Conservation (phyloP, 2,888 invertebrate species). For the Agriopis leucophaearia region DNA sequence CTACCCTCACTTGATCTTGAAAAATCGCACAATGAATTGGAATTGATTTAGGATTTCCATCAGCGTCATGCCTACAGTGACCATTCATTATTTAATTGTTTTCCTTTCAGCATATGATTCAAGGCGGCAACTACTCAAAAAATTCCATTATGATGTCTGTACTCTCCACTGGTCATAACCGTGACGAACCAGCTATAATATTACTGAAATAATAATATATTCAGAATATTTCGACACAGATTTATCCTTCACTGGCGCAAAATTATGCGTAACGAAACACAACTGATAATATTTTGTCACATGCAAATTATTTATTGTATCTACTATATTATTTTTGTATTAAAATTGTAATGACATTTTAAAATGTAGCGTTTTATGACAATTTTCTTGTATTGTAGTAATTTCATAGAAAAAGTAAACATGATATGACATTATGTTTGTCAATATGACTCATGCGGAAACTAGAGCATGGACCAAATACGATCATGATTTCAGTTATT, state of each 20-base stretch:
- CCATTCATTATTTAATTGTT: conserved; percentile 2
- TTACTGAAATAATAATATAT: conserved; percentile 2
- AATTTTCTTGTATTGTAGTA: conserved; percentile 6
- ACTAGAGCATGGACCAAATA: conserved; percentile 15
- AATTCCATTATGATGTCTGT: conserved; percentile 12
- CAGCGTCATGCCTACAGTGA: background rate
- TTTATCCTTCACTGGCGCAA: conserved; percentile 10
- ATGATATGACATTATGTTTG: background rate
- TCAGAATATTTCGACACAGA: conserved; percentile 13
- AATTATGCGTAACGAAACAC: conserved; percentile 11
- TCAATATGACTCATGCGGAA: background rate
- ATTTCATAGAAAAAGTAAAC: background rate
- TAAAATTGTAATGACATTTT: background rate
- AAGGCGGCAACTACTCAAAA: conserved; percentile 14
- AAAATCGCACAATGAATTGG: conserved; percentile 9
- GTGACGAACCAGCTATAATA: conserved; percentile 15
- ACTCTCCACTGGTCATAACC: conserved; percentile 2
- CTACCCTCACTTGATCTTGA: too few relatives aligned
- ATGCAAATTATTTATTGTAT: conserved; percentile 1
- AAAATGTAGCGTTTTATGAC: conserved; percentile 1
- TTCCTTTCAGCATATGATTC: conserved; percentile 12
- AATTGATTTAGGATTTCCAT: conserved; percentile 1
- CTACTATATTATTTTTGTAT: background rate
- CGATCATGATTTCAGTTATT: conserved; percentile 16
- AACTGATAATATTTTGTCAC: conserved; percentile 5